Evolutionary conservation across 2,888 invertebrate species (phyloP), one percentile per base, ranked within the genome.

Genomic region (Philhelius pedissequus): DNA sequence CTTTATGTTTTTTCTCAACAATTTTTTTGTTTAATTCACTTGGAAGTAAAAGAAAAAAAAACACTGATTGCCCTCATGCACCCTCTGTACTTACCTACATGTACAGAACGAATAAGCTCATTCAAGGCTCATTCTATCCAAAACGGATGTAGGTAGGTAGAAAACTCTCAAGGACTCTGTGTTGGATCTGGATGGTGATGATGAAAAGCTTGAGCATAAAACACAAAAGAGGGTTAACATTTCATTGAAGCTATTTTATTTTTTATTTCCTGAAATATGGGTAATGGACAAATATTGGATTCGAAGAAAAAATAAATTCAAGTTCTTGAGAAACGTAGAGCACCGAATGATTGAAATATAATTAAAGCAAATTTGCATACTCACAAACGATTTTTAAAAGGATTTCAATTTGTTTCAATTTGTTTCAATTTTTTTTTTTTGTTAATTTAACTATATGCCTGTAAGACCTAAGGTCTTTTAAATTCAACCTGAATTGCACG

Each of bases 31-130:
- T 68, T 38, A 52, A 54, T 52, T 68, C 38, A 20, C 15, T 38
- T 52, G 18, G 18, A 38, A 52, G 20, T 45, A 18, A 27, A 27
- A 30, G 27, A 22, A 13, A 18, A 38, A 32, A 50, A 38, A 54
- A 13, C 18, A 4, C 13, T 68, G 77, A 78, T 82, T 82, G 82
- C 77, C n/a, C n/a, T 73, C 77, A 77, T 68, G 71, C 73, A 71
- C 32, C 50, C 20, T 25, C 54, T 56, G 73, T 45, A 45, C 11
- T 11, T 35, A 3, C 22, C 8, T 18, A 18, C 6, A 13, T n/a
- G 4, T 15, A 15, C 25, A 27, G 4, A n/a, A 15, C 13, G 15
- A 62, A n/a, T n/a, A n/a, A 52, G 66, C 71, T 45, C 45, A 64
- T 56, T 70, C 52, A 32, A 27, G 54, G 62, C 40, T 32, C 62